phyloP scores from a whole-genome alignment of 2,797 vertebrate genomes.

The Apogon talboti region DNA sequence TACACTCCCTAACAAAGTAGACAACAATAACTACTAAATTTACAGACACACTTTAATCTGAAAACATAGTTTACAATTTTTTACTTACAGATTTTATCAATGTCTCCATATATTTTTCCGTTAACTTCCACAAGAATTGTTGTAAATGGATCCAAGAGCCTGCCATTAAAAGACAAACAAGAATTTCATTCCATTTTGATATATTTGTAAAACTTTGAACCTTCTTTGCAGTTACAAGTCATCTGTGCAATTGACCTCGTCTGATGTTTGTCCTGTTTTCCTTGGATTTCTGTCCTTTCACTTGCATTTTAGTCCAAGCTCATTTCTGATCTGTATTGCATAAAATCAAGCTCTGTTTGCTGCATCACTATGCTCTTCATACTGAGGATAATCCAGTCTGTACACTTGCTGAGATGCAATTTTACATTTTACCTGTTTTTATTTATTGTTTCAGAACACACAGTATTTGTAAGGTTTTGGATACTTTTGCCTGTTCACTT shows the following conservation, averaged over 20 bases:
- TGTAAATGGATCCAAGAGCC: background rate
- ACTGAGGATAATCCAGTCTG: conserved; percentile 19
- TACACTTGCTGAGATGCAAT: conserved; percentile 8
- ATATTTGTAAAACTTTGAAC: conserved; percentile 50
- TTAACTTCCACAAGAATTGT: background rate
- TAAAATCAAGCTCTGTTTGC: conserved; percentile 60
- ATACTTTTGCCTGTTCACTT: background rate
- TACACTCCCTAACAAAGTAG: too few species aligned
- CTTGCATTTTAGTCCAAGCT: conserved; percentile 13
- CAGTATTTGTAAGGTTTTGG: conserved; percentile 6
- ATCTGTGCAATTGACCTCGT: conserved; percentile 25
- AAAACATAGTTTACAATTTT: too few species aligned
- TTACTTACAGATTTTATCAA: too few species aligned
- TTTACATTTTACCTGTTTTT: background rate
- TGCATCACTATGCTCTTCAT: conserved; percentile 67
- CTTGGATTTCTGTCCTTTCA: conserved; percentile 34
- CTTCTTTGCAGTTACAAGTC: conserved; percentile 55
- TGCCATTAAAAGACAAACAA: conserved; percentile 1
- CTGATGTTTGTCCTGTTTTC: conserved; percentile 15
- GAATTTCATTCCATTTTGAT: background rate
- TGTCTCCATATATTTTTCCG: too few species aligned
- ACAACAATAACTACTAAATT: too few species aligned
- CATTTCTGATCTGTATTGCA: conserved; percentile 8
- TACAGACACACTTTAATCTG: too few species aligned
- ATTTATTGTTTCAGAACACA: background rate